Conservation (phyloP, 2,113 vertebrate species). For the Aythya baeri region DNA sequence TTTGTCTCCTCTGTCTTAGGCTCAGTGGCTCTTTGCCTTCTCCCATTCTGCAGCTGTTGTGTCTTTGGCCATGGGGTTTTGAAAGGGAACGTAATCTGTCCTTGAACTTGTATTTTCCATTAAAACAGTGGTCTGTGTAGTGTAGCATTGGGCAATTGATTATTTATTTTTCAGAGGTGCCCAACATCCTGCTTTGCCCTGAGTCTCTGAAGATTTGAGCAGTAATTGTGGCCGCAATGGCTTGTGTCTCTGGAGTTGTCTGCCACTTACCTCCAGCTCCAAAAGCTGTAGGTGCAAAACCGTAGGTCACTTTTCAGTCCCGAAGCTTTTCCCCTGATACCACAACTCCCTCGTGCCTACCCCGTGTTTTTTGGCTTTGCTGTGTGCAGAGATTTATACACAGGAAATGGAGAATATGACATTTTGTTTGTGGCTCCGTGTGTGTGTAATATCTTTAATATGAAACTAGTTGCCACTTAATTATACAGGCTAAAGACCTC, state of each 20-base stretch:
- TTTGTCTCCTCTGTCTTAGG: not conserved
- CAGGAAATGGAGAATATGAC: constrained; percentile 67
- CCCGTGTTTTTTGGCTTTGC: not conserved
- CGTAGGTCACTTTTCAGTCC: not conserved
- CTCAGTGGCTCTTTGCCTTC: not conserved
- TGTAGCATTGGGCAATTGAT: rapidly evolving
- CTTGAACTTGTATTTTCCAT: not conserved
- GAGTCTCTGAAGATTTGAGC: not conserved
- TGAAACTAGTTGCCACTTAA: constrained; percentile 70
- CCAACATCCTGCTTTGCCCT: not conserved
- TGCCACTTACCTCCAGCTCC: not conserved
- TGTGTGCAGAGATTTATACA: constrained; percentile 30
- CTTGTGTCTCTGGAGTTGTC: not conserved
- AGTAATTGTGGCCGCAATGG: not conserved
- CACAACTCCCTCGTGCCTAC: not conserved
- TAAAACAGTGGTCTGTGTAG: not conserved
- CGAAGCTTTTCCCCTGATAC: not conserved
- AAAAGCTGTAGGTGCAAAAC: not conserved
- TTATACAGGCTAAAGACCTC: constrained; percentile 68
- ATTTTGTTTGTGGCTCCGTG: constrained; percentile 66
- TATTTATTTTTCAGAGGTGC: not conserved
- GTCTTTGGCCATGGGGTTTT: not conserved
- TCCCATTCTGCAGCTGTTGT: not conserved
- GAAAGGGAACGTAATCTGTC: not conserved
- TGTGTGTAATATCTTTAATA: constrained; percentile 69